Evolutionary conservation across 2,797 vertebrate species (phyloP), one percentile per base, ranked within the genome.

Genomic region (Sphenodon punctatus): DNA sequence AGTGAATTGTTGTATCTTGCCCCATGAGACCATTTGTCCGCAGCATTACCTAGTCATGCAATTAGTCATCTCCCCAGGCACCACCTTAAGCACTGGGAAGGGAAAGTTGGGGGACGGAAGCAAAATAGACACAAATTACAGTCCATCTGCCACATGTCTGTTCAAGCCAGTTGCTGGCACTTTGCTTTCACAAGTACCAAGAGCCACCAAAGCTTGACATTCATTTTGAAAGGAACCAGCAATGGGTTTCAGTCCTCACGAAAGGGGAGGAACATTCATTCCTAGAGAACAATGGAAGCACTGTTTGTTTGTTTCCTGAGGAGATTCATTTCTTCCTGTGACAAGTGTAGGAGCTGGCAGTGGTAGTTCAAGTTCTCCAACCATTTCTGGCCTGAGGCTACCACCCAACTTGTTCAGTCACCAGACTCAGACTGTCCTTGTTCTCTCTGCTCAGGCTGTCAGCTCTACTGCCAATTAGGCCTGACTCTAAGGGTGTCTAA

Each of bases 41-140:
- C 65, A 58, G 45, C 38, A 27, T 4, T 30, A 10, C 60, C 56
- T 51, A 67, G n/a, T 4, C 64, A 30, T 59, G 61, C 41, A 23
- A 20, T 78, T 42, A 42, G 30, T 80, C 65, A 65, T 76, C 30
- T 86, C 70, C 60, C 61, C 38, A 49, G 32, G 39, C 19, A 38
- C 17, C n/a, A 80, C 48, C 51, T 56, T 34, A 34, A 77, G 16
- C 30, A 25, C 2, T 6, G 55, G 58, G 20, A 69, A 36, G 63
- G 25, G 41, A 30, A 51, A 25, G 32, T 49, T 86, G 30, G 6
- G 27, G 70, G 68, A 59, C 49, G 23, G 69, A 77, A 69, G 15
- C 32, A 30, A 1, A 77, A 60, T 30, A 71, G 56, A 69, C 70
- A 20, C 5, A 53, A 53, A 30, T 30, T 30, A 30, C 27, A n/a